Evolutionary conservation across 2,797 vertebrate genomes (phyloP), one percentile per base, ranked within the genome.

Genomic region (Morus bassanus): DNA sequence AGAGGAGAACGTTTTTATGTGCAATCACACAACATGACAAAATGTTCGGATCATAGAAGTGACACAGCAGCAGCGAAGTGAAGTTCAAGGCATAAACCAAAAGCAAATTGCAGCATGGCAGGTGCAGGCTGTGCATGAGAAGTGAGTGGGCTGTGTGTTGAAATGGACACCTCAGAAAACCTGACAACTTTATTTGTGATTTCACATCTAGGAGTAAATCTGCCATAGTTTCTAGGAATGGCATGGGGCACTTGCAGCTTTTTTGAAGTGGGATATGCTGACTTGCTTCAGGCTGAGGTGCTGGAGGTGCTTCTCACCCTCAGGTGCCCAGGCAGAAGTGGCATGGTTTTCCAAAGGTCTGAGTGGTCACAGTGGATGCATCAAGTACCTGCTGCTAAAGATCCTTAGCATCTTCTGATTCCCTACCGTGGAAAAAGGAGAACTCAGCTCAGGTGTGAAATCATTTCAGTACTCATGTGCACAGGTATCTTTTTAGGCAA

Each of bases 81-180:
- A 83, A 85, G 25, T 77, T 74, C 60, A 85, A 76, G 85, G 74
- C 54, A 54, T 22, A 91, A 94, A 73, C 27, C 57, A 54, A 51
- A 51, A 82, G 33, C 54, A 81, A 92, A 46, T 7, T 69, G 51
- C 57, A 76, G 33, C 0, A 1, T 56, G 61, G 74, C 59, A 67
- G 60, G 46, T 27, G 27, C 37, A 86, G 56, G 30, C 31, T 53
- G 8, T 57, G 43, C 48, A 30, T 48, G 76, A 86, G 63, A 73
- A 94, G 60, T 21, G 22, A 54, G 17, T 10, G 35, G n/a, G 43
- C 33, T 73, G 4, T 33, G 50, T 37, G 57, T 60, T 57, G 67
- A 87, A 81, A 79, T 6, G 65, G 56, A 46, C 67, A 48, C 31
- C 45, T 81, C 70, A 61, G 57, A 61, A 94, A 95, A 78, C 8